A percentile compares a stretch with the other conserved stretches of the same genome.
phyloP scores from a whole-genome alignment of 2,888 invertebrate species.

The Lithosia quadra region DNA sequence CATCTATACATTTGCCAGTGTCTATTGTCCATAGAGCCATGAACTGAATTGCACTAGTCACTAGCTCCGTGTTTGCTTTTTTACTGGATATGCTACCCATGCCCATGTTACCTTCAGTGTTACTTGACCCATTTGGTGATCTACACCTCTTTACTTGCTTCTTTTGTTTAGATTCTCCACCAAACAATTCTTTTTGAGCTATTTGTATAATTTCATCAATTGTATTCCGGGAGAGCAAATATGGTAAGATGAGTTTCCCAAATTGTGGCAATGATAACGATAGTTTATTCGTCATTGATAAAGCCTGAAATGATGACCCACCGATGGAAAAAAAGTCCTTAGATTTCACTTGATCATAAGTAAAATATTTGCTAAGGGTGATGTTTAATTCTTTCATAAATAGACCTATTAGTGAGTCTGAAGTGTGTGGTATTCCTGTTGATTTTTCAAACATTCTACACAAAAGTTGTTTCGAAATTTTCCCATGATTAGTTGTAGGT shows the following conservation, averaged over 20 bases:
- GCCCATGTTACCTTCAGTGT: not conserved
- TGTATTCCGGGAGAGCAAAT: conserved; percentile 81
- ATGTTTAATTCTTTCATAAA: conserved; percentile 68
- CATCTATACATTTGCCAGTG: conserved; percentile 94
- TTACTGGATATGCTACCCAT: not conserved
- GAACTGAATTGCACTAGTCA: conserved; percentile 55
- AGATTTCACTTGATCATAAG: conserved; percentile 71
- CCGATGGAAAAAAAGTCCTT: conserved; percentile 88
- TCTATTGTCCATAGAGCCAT: conserved; percentile 87
- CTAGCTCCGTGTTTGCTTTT: conserved; percentile 3
- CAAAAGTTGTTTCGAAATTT: conserved; percentile 86
- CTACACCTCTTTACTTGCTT: conserved; percentile 60
- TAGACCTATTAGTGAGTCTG: conserved; percentile 55
- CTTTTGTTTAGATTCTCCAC: conserved; percentile 54
- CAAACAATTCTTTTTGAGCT: conserved; percentile 63
- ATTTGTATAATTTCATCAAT: conserved; percentile 71
- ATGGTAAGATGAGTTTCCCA: conserved; percentile 84
- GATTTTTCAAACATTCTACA: conserved; percentile 72
- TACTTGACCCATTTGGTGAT: conserved; percentile 37
- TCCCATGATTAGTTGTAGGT: conserved; percentile 90
- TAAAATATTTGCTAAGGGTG: conserved; percentile 57
- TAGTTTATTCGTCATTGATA: conserved; percentile 88
- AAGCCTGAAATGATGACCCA: conserved; percentile 90
- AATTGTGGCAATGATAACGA: conserved; percentile 74
- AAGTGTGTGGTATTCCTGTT: conserved; percentile 49